Percentiles rank a stretch among this genome's conserved stretches.
Conservation (phyloP, 2,888 invertebrate species). For the Alloscopus bannaensis region DNA sequence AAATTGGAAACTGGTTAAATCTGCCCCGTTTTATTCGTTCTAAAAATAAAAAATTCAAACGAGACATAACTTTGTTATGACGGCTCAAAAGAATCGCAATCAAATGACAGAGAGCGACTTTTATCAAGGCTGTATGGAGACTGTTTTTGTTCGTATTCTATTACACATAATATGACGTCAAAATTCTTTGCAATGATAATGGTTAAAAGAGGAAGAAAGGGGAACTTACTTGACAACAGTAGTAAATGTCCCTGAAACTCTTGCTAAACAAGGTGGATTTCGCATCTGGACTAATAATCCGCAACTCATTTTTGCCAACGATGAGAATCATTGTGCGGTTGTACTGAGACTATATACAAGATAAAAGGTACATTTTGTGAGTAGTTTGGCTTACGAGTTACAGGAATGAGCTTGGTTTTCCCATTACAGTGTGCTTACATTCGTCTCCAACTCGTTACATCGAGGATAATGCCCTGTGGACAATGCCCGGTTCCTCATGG, state of each 20-base stretch:
- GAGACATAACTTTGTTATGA: too few species aligned
- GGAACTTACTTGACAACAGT: constrained; percentile 83
- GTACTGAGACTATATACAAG: constrained; percentile 81
- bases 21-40: too few species aligned
- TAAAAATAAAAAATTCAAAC: too few species aligned
- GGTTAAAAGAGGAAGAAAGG: too few species aligned
- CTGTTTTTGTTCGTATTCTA: too few species aligned
- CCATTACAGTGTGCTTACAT: constrained; percentile 38
- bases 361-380: too few species aligned
- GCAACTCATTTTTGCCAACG: constrained; percentile 90
- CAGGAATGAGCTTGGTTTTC: neutral
- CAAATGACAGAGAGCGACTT: too few species aligned
- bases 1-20: too few species aligned
- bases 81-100: too few species aligned
- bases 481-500: constrained; percentile 76
- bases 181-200: too few species aligned
- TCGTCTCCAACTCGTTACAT: constrained; percentile 38
- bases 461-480: constrained; percentile 76
- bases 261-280: constrained; percentile 93
- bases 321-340: constrained; percentile 95
- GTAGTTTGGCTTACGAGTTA: neutral
- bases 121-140: too few species aligned
- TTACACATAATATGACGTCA: too few species aligned
- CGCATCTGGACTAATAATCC: constrained; percentile 93
- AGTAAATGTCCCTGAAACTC: constrained; percentile 90